Base-by-base conservation (phyloP, 2,113 vertebrate species). In the Strix aluco region DNA sequence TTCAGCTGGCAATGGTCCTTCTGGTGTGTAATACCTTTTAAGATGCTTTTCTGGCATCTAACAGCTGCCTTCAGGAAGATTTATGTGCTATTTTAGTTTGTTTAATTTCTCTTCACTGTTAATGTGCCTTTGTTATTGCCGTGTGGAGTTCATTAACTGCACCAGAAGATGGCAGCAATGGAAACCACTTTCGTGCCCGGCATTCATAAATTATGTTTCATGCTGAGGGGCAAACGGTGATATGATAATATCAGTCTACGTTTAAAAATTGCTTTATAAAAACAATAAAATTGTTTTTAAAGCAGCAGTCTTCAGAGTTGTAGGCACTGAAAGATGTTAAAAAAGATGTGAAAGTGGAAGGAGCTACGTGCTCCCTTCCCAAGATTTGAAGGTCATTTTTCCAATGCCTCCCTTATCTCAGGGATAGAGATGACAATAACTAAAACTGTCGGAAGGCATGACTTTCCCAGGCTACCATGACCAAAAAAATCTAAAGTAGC, bases 91-190 rank as follows among this genome's bases (percentile, higher is more conserved):
- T 77, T 88, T 65, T 23, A 38, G 57, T 92, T 83, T 57, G 78
- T 80, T 87, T 85, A 86, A 93, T 97, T 96, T 93, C 90, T 89
- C 66, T 69, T 80, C 70, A 8, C 55, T n/a, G 81, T 58, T 95
- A 70, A 85, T 51, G 90, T 19, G 85, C 63, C 81, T 94, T 92
- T 92, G 90, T 95, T 91, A 73, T 6, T 69, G 77, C 57, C 1
- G 11, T 7, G 66, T 77, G 91, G 87, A 92, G 83, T 97, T 96
- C 88, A 62, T 79, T 54, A 72, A 23, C 61, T 40, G 79, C 32
- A 54, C 93, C 96, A 96, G 95, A 46, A 97, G 97, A 89, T 96
- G 97, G 96, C 97, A 94, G 97, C 96, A 97, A 80, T 32, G 74
- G 62, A 94, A 96, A 79, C 84, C 13, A 8, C 55, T 83, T 86